Conservation (phyloP, 2,888 invertebrate species). For the Xanthorhoe designata region DNA sequence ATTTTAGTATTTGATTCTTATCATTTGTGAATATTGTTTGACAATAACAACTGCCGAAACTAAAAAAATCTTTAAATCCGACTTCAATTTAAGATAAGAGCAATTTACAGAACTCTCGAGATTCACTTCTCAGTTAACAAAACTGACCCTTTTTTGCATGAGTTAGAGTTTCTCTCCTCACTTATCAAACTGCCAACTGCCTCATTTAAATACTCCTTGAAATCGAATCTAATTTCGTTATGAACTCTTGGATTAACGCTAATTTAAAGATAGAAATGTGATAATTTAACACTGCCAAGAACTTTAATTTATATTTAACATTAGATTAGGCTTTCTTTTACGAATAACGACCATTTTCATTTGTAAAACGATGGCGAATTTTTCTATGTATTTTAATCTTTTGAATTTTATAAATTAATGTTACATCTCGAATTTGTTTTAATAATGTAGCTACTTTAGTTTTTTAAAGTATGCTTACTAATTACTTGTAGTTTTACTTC, state of each 20-base stretch:
- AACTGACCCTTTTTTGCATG: too few species aligned
- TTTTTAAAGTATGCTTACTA: constrained; percentile 14
- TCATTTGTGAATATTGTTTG: not conserved
- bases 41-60: too few species aligned
- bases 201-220: not conserved
- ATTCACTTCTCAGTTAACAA: too few species aligned
- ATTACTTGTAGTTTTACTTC: constrained; percentile 6
- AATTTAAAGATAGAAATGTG: constrained; percentile 29
- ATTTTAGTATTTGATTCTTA: not conserved
- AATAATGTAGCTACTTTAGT: constrained; percentile 8
- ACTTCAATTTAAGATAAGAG: too few species aligned
- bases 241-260: constrained; percentile 12
- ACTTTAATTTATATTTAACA: constrained; percentile 26
- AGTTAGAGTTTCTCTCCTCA: too few species aligned
- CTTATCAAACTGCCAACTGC: too few species aligned
- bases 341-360: not conserved
- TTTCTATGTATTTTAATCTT: not conserved
- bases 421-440: not conserved
- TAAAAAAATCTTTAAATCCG: too few species aligned
- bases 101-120: too few species aligned
- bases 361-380: not conserved
- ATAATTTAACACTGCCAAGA: constrained; percentile 35
- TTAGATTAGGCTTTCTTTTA: constrained; percentile 5
- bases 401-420: not conserved
- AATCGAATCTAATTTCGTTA: not conserved